Percentiles rank a stretch among this genome's conserved stretches.
Conservation (phyloP, 1,140 invertebrate genomes). For the Brachionus rotundiformis region DNA sequence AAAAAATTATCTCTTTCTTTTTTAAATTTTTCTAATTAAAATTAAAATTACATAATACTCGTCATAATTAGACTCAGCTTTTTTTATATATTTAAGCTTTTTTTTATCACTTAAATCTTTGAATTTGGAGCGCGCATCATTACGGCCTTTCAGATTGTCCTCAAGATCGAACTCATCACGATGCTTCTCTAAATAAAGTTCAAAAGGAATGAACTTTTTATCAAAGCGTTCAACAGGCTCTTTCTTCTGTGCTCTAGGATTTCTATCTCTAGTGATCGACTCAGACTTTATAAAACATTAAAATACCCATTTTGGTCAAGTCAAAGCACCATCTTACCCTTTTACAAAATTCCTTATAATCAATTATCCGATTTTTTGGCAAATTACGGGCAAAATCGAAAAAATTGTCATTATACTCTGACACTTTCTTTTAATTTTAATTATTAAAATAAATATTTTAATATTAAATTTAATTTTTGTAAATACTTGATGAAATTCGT, state of each 20-base stretch:
- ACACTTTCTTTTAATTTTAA: neutral
- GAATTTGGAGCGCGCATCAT: neutral
- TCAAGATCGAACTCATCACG: neutral
- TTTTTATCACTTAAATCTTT: neutral
- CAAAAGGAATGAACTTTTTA: slow-evolving; percentile 8
- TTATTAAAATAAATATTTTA: neutral
- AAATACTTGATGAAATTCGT: slow-evolving; percentile 30
- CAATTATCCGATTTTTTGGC: neutral
- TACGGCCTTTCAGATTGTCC: neutral
- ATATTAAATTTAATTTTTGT: neutral
- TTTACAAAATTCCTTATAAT: slow-evolving; percentile 31
- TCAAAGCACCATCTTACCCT: neutral
- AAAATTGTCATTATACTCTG: neutral
- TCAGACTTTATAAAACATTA: neutral
- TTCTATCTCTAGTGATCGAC: neutral
- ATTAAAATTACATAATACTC: slow-evolving; percentile 12
- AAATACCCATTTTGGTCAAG: too few species aligned
- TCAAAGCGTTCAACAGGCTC: neutral
- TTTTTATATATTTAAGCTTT: slow-evolving; percentile 19
- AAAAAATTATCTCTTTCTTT: neutral
- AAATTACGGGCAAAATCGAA: slow-evolving; percentile 6
- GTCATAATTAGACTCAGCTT: slow-evolving; percentile 13
- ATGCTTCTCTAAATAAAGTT: slow-evolving; percentile 7
- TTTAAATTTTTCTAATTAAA: neutral
- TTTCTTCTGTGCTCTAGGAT: neutral